Evolutionary conservation across 2,888 invertebrate genomes (phyloP).

Genomic region (Exephanes ischioxanthus): DNA sequence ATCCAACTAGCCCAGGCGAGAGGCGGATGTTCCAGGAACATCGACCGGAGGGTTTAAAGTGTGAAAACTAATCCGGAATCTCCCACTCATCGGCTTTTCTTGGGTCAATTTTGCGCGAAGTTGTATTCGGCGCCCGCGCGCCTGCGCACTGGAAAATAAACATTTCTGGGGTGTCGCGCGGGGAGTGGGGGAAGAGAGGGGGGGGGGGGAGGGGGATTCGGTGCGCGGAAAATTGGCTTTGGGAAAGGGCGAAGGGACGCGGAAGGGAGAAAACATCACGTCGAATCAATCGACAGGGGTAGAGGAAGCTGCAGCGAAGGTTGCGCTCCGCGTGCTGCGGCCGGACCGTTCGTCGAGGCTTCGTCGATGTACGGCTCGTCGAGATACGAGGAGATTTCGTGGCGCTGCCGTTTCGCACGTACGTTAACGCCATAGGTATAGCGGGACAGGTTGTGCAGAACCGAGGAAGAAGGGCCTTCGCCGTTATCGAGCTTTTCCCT

Average conservation of each 20-base stretch:
- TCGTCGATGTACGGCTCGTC: constrained; percentile 29
- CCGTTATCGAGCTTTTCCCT: constrained; percentile 73
- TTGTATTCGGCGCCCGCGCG: not conserved
- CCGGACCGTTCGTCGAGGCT: constrained; percentile 35
- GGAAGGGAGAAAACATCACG: constrained; percentile 12
- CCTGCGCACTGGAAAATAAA: constrained; percentile 19
- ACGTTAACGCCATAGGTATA: constrained; percentile 40
- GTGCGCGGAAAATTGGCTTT: constrained; percentile 40
- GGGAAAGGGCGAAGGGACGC: not conserved
- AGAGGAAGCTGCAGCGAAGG: not conserved
- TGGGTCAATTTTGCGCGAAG: not conserved
- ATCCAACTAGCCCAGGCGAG: not conserved
- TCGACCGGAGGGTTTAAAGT: not conserved
- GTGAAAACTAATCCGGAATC: not conserved
- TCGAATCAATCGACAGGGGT: constrained; percentile 51
- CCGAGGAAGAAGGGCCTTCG: constrained; percentile 70
- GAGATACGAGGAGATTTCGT: constrained; percentile 49
- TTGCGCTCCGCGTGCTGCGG: not conserved
- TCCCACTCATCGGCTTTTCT: not conserved
- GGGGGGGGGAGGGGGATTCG: not conserved
- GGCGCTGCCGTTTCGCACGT: constrained; percentile 45
- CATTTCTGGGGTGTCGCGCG: constrained; percentile 10
- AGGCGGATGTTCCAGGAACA: not conserved
- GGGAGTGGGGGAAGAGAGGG: too few relatives aligned
- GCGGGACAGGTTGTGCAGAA: constrained; percentile 38